Conservation (phyloP, 2,888 invertebrate genomes). For the Doris montereyensis region DNA sequence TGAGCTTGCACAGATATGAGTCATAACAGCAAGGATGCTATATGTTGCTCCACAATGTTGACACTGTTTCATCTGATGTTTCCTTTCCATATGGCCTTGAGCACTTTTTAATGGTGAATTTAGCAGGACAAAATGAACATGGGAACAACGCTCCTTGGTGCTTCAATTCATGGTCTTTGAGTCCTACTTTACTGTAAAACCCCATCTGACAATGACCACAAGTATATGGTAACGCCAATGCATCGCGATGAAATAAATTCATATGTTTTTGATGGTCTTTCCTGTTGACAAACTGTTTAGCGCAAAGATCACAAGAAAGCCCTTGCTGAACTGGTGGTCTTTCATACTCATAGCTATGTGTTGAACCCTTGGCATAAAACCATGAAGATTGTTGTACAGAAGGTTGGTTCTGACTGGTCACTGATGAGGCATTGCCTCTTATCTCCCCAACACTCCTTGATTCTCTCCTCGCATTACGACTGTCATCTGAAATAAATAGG, state of each 20-base stretch:
- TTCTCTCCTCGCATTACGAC: no score
- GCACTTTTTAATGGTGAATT: not conserved
- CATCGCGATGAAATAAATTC: constrained; percentile 34
- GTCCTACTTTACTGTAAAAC: constrained; percentile 30
- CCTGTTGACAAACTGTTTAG: not conserved
- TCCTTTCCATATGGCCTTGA: not conserved
- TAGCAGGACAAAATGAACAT: not conserved
- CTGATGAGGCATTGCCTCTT: no score
- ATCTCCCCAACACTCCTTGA: no score
- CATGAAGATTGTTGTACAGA: no score
- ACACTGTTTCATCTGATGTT: not conserved
- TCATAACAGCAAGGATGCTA: not conserved
- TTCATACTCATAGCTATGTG: no score
- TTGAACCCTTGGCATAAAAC: no score
- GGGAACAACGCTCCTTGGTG: constrained; percentile 11
- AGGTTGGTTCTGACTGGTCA: no score
- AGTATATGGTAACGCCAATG: constrained; percentile 31
- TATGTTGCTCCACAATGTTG: not conserved
- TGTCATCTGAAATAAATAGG: no score
- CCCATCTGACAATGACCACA: constrained; percentile 36
- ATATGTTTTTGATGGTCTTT: constrained; percentile 23
- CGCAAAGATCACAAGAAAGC: not conserved
- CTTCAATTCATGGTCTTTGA: constrained; percentile 29
- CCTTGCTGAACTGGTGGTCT: no score
- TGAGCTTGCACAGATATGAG: not conserved